Base-by-base conservation (phyloP, 2,888 invertebrate species). In the Caenorhabditis parvicauda region DNA sequence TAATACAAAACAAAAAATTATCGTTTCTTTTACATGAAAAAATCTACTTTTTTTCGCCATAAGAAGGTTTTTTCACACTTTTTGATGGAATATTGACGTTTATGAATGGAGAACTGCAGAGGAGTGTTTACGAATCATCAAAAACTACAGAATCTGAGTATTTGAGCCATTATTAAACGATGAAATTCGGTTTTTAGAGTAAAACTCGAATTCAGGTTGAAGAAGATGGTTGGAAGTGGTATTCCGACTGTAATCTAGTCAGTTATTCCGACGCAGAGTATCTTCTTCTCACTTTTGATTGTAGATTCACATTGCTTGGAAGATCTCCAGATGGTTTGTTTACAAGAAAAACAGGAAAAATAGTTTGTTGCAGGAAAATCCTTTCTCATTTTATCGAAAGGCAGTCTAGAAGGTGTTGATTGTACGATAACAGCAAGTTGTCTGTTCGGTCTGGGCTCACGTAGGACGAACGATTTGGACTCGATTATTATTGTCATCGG, bases 381-480 rank as follows among this genome's bases (percentile, higher is more conserved):
- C n/a, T n/a, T n/a, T n/a, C n/a, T n/a, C n/a, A n/a, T n/a, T n/a
- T n/a, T n/a, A 32, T 12, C 35, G n/a, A 32, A 12, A n/a, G 9
- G n/a, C 9, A 32, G n/a, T 12, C 9, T 32, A n/a, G 35, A 32
- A n/a, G 35, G n/a, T 32, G 35, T 12, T 7, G 35, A 32, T 7
- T n/a, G n/a, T 7, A 60, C 57, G 41, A 64, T 64, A 35, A 60
- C 64, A 0, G 49, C 54, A 29, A 53, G 54, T 17, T 56, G 50
- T 12, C 24, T 67, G 14, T 67, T 70, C 38, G 70, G 59, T 7
- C 52, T 70, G 22, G 54, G 62, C 12, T 17, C 48, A 1, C 48
- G 70, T n/a, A 59, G 60, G 21, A 46, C 48, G 9, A 67, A 70
- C 17, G 55, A 56, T 3, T 38, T 67, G 29, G 70, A 70, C 49